phyloP scores from a whole-genome alignment of 1,140 invertebrate species.

The Periplaneta americana region DNA sequence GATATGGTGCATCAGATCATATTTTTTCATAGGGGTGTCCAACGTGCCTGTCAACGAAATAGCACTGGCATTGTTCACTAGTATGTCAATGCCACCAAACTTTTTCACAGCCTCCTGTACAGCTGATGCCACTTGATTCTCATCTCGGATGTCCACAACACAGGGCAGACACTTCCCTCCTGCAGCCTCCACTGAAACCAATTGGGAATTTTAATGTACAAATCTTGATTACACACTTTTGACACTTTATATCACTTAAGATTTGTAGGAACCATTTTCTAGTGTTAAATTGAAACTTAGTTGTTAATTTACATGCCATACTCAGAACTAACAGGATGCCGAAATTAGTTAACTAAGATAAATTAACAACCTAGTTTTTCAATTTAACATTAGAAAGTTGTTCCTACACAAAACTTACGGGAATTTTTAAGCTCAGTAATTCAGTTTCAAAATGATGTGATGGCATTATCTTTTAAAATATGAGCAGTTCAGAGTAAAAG shows the following conservation, averaged over 20 bases:
- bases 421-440: too few relatives aligned
- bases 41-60: slow-evolving; percentile 85
- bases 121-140: slow-evolving; percentile 74
- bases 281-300: neutral
- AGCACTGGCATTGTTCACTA: slow-evolving; percentile 96
- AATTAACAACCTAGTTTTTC: too few relatives aligned
- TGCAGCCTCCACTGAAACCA: slow-evolving; percentile 63
- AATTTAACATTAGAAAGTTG: too few relatives aligned
- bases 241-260: neutral
- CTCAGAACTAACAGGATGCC: too few relatives aligned
- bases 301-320: neutral
- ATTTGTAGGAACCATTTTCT: neutral
- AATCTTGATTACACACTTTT: neutral
- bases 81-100: slow-evolving; percentile 95
- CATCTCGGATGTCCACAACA: slow-evolving; percentile 90
- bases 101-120: slow-evolving; percentile 80
- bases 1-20: slow-evolving; percentile 89
- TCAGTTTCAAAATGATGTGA: too few relatives aligned
- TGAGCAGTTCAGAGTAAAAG: too few relatives aligned
- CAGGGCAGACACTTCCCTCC: slow-evolving; percentile 91
- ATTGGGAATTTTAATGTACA: too few relatives aligned
- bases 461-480: too few relatives aligned
- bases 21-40: slow-evolving; percentile 91
- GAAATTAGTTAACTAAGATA: too few relatives aligned
- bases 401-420: too few relatives aligned